phyloP scores from a whole-genome alignment of 2,888 invertebrate species.

The Andrena hattorfiana region DNA sequence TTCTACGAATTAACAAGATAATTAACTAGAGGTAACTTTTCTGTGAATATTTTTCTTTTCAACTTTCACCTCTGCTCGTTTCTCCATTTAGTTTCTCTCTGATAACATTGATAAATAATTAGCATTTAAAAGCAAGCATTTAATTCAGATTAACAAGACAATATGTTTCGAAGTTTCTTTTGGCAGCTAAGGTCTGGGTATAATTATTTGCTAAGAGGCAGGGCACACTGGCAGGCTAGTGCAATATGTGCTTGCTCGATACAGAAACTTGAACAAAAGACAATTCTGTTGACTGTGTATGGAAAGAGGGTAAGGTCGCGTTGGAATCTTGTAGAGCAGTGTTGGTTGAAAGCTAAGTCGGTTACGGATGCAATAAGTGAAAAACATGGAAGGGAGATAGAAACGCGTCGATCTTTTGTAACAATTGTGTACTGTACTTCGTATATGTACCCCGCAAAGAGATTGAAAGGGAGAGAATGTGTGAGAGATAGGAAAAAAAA shows the following conservation, averaged over 20 bases:
- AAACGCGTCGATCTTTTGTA: constrained; percentile 33
- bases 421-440: constrained; percentile 38
- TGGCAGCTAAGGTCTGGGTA: neutral
- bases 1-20: constrained; percentile 12
- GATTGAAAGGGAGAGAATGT: neutral
- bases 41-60: constrained; percentile 2
- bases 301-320: constrained; percentile 12
- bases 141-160: neutral
- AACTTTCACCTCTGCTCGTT: constrained; percentile 5
- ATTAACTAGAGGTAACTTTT: constrained; percentile 1
- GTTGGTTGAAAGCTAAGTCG: constrained; percentile 15
- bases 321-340: constrained; percentile 37
- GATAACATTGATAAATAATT: neutral
- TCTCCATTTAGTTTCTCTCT: neutral
- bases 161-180: neutral
- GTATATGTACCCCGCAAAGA: constrained; percentile 29
- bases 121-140: neutral
- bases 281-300: neutral
- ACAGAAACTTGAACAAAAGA: neutral
- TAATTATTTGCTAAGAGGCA: constrained; percentile 8
- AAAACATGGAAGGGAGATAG: neutral
- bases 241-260: constrained; percentile 33
- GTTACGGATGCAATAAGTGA: neutral
- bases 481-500: constrained; percentile 17
- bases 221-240: constrained; percentile 34